Evolutionary conservation across 2,888 invertebrate species (phyloP), one percentile per base, ranked within the genome.

Genomic region (Acleris laterana): DNA sequence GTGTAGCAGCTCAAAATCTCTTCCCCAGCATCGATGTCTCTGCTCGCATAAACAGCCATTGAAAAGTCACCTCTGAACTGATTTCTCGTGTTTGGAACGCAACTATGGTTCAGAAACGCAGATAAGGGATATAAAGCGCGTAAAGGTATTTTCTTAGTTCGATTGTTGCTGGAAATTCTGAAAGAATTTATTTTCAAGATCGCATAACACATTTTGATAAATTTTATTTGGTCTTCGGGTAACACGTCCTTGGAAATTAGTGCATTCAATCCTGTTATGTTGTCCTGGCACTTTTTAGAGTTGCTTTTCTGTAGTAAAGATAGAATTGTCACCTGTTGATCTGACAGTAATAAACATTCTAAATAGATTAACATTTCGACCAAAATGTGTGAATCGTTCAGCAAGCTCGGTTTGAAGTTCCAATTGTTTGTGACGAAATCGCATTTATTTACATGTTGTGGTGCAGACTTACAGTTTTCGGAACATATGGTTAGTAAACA

Each of bases 401-500:
- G 72, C 63, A 71, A 71, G 20, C 77, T 74, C 9, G 75, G 65
- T 69, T 82, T 85, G 4, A 74, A 68, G 62, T 83, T 90, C 93
- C 95, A 94, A 68, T 90, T 86, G 25, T 83, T 84, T 52, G 82
- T 81, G 42, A 96, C 88, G 64, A 95, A 93, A n/a, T 88, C 82
- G 81, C 97, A 97, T 78, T 95, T 95, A 61, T 79, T 79, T 17
- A 75, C 75, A 79, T 97, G 96, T 28, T 77, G 71, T n/a, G 80
- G 69, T 0, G 93, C 89, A 59, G 89, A 86, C 74, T 94, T 89
- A 76, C 97, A 97, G 58, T 82, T 76, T 48, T 88, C 79, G 0
- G 94, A 93, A 80, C 97, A 97, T 22, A 96, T 86, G 4, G 94
- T 94, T 70, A 96, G 85, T 9, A 94, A 94, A 77, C 96, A 97